Conservation (phyloP, 2,113 vertebrate species). For the Centropristis striata region DNA sequence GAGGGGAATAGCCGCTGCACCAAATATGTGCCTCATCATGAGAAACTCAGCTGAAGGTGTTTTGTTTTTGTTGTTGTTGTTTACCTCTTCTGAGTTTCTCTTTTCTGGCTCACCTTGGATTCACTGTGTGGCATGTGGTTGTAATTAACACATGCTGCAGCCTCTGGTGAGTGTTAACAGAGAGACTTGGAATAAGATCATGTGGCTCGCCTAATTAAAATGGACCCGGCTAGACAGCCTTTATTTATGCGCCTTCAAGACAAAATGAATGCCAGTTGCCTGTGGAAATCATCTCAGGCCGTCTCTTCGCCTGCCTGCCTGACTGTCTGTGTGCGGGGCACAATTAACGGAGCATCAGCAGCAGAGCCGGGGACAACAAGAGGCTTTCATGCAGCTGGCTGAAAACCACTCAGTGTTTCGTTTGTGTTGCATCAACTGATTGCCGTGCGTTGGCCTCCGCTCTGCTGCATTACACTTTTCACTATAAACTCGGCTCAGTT, state of each 20-base stretch:
- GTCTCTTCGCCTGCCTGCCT: slow-evolving; percentile 35
- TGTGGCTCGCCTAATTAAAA: slow-evolving; percentile 81
- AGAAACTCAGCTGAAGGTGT: slow-evolving; percentile 57
- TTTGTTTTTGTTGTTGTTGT: slow-evolving; percentile 64
- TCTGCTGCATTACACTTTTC: slow-evolving; percentile 30
- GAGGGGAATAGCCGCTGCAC: slow-evolving; percentile 54
- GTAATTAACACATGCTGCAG: slow-evolving; percentile 76
- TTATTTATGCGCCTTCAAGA: slow-evolving; percentile 78
- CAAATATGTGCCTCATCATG: slow-evolving; percentile 65
- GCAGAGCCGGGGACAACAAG: slow-evolving; percentile 63
- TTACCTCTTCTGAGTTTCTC: slow-evolving; percentile 62
- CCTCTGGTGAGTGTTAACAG: slow-evolving; percentile 70
- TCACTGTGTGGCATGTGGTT: slow-evolving; percentile 48
- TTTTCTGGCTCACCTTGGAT: slow-evolving; percentile 70
- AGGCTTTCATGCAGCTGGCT: slow-evolving; percentile 64
- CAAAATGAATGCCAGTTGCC: slow-evolving; percentile 75
- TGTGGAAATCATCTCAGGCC: slow-evolving; percentile 69
- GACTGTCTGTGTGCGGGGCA: slow-evolving; percentile 58
- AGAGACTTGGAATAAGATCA: slow-evolving; percentile 63
- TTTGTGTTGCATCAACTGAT: slow-evolving; percentile 78
- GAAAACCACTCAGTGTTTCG: slow-evolving; percentile 69
- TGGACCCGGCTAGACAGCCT: slow-evolving; percentile 71
- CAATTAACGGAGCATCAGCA: slow-evolving; percentile 75
- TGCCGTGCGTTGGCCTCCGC: slow-evolving; percentile 38
- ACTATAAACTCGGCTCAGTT: slow-evolving; percentile 23